phyloP scores from a whole-genome alignment of 2,113 vertebrate species.

The Neodontobutis hainanensis region DNA sequence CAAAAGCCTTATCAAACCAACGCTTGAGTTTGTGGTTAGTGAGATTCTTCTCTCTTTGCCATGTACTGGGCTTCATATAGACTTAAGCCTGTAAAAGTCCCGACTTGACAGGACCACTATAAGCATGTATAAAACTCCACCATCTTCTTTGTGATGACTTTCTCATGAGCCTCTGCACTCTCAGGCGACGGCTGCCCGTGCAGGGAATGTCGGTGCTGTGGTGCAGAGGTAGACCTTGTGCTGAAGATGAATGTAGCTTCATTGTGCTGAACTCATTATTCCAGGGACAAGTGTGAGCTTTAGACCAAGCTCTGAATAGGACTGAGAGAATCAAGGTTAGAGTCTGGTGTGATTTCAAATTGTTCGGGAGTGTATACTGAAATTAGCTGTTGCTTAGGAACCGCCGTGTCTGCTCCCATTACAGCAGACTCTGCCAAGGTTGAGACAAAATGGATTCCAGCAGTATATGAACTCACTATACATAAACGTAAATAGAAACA shows the following conservation, averaged over 20 bases:
- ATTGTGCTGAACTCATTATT: slow-evolving; percentile 73
- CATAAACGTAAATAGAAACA: slow-evolving; percentile 25
- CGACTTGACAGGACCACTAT: too few species aligned
- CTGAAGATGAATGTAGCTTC: slow-evolving; percentile 67
- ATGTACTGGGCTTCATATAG: too few species aligned
- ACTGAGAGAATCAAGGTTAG: slow-evolving; percentile 71
- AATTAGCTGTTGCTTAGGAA: slow-evolving; percentile 84
- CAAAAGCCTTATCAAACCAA: too few species aligned
- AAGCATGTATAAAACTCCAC: too few species aligned
- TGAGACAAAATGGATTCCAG: slow-evolving; percentile 38
- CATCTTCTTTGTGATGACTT: too few species aligned
- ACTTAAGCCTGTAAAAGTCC: too few species aligned
- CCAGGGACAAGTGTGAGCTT: slow-evolving; percentile 47
- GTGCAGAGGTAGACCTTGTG: too few species aligned
- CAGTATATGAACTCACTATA: neutral
- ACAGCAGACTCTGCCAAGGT: slow-evolving; percentile 63
- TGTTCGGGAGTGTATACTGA: slow-evolving; percentile 62
- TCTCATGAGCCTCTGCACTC: too few species aligned
- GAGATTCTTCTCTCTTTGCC: too few species aligned
- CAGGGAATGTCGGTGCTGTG: slow-evolving; percentile 59
- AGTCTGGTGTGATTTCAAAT: slow-evolving; percentile 60
- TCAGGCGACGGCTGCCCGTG: neutral
- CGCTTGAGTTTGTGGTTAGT: too few species aligned
- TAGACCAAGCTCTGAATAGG: slow-evolving; percentile 50
- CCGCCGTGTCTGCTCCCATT: slow-evolving; percentile 62